Evolutionary conservation across 2,888 invertebrate species (phyloP).

Genomic region (Nomada ruficornis): DNA sequence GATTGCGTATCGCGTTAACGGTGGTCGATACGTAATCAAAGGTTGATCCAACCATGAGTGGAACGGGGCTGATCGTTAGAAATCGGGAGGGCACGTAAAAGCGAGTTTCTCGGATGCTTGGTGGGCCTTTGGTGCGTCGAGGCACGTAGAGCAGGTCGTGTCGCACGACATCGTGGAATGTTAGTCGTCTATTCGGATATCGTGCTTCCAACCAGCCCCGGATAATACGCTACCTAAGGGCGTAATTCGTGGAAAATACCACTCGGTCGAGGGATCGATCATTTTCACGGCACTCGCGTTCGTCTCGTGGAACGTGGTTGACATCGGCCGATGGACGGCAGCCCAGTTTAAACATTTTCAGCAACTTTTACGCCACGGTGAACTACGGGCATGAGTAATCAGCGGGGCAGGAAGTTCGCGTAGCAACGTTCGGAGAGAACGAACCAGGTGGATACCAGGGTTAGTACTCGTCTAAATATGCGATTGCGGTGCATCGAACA

Average conservation of each 20-base stretch:
- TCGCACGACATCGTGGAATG: conserved; percentile 64
- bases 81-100: conserved; percentile 67
- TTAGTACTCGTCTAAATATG: conserved; percentile 48
- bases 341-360: too few relatives aligned
- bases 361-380: too few relatives aligned
- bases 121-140: conserved; percentile 30
- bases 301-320: not conserved
- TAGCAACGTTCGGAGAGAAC: not conserved
- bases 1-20: conserved; percentile 42
- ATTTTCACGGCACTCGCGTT: not conserved
- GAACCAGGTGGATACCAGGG: conserved; percentile 34
- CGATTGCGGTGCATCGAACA: conserved; percentile 14
- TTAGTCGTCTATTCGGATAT: conserved; percentile 51
- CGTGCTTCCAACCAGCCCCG: conserved; percentile 5
- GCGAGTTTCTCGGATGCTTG: conserved; percentile 66
- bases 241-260: not conserved
- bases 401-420: too few relatives aligned
- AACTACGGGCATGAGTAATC: too few relatives aligned
- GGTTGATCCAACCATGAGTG: conserved; percentile 9
- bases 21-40: conserved; percentile 39
- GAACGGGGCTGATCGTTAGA: conserved; percentile 52
- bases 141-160: conserved; percentile 61
- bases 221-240: not conserved
- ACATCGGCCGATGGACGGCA: not conserved
- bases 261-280: not conserved